phyloP scores from a whole-genome alignment of 2,113 vertebrate species.

The Hypanus sabinus region DNA sequence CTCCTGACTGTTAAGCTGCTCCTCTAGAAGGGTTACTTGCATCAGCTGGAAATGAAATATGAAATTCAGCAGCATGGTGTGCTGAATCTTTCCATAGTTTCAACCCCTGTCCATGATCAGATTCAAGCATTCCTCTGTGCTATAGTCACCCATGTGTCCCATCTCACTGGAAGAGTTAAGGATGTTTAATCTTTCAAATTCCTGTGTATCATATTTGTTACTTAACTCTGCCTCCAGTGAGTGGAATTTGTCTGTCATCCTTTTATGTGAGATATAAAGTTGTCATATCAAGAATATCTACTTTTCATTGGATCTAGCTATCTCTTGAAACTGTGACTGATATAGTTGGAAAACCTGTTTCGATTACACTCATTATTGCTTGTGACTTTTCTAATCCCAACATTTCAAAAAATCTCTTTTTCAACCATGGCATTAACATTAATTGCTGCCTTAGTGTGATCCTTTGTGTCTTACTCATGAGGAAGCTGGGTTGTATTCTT shows the following conservation, averaged over 20 bases:
- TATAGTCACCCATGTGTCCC: background rate
- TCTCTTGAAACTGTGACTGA: too few relatives aligned
- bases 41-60: too few relatives aligned
- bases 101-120: background rate
- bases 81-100: background rate
- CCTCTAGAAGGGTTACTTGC: too few relatives aligned
- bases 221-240: background rate
- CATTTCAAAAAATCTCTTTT: background rate
- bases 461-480: background rate
- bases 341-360: background rate
- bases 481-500: background rate
- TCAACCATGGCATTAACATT: background rate
- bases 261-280: background rate
- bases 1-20: too few relatives aligned
- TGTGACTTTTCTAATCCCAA: background rate
- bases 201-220: background rate
- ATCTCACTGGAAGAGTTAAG: background rate
- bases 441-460: background rate
- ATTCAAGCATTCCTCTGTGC: background rate
- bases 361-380: background rate
- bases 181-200: constrained; percentile 1
- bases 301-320: background rate
- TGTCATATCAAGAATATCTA: background rate
- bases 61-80: too few relatives aligned
- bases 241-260: background rate